Base-by-base conservation (phyloP, 1,140 invertebrate genomes). In the Hestina assimilis region DNA sequence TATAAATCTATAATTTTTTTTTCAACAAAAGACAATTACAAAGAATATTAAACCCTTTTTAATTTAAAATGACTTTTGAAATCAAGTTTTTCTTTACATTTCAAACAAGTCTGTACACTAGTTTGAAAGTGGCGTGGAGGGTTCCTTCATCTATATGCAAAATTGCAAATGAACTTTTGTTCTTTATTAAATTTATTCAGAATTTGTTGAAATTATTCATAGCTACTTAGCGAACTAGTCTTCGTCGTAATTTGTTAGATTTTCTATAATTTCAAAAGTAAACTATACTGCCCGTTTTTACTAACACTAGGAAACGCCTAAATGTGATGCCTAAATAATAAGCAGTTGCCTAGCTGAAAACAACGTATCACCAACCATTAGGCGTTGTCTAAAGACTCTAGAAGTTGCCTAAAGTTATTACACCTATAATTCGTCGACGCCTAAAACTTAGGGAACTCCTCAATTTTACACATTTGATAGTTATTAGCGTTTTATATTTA, bases 171-270 rank as follows among this genome's bases (percentile, higher is more conserved):
- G 54, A 57, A 61, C 33, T 61, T 35, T 45, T 28, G 48, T 61
- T 45, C 46, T 52, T 61, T 61, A 58, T 52, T 61, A 66, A 66
- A 61, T 66, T 66, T 58, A 66, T 66, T 58, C 52, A 43, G 55
- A 66, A 62, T 56, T 66, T 61, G 47, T 52, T 54, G 26, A 58
- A 66, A 58, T 66, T 66, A 66, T 66, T 66, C 63, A 66, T 66
- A 62, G 59, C 23, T 54, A 62, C 63, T 66, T 62, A 47, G 41
- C 35, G 14, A 52, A 52, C 53, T 63, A 51, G 51, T 35, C 33
- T 47, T 38, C 26, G 31, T 17, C 9, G 17, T 47, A 31, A 29
- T 47, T 47, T 15, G 8, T 24, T 14, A 31, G n/a, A 5, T 14
- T 42, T 26, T 42, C 8, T 24, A 23, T 41, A 20, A 42, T 23